Conservation (phyloP, 1,140 invertebrate species). For the Diabrotica undecimpunctata region DNA sequence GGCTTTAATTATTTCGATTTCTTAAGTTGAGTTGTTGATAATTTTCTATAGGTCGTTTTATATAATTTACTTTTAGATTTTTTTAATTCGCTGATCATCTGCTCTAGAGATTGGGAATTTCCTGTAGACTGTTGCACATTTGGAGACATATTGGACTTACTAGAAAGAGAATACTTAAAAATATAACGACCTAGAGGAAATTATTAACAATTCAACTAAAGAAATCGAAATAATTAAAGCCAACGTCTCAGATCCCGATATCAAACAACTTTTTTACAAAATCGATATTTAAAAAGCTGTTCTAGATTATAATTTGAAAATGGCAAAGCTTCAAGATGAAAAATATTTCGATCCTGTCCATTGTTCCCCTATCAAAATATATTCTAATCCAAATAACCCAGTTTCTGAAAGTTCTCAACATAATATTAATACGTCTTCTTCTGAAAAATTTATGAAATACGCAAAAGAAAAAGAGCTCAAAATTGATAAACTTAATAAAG, state of each 20-base stretch:
- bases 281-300: conserved; percentile 14
- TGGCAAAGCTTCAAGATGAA: conserved; percentile 3
- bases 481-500: no score
- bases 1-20: not conserved
- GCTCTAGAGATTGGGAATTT: not conserved
- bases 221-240: conserved; percentile 4
- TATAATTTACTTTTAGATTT: conserved; percentile 6
- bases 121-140: no score
- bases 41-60: conserved; percentile 11
- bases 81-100: conserved; percentile 8
- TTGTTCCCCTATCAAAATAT: not conserved
- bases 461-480: no score
- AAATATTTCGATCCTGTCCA: no score
- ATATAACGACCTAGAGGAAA: conserved; percentile 13
- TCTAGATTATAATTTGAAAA: conserved; percentile 10
- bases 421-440: not conserved
- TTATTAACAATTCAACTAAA: conserved; percentile 6
- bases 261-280: conserved; percentile 9
- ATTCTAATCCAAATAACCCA: not conserved
- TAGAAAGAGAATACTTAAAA: conserved; percentile 1
- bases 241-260: conserved; percentile 8
- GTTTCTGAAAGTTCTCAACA: not conserved
- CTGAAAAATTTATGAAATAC: no score
- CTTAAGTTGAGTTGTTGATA: conserved; percentile 7
- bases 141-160: no score